Percentiles rank a stretch among this genome's conserved stretches.
Evolutionary conservation across 2,888 invertebrate species (phyloP).

Genomic region (Seladonia tumulorum): DNA sequence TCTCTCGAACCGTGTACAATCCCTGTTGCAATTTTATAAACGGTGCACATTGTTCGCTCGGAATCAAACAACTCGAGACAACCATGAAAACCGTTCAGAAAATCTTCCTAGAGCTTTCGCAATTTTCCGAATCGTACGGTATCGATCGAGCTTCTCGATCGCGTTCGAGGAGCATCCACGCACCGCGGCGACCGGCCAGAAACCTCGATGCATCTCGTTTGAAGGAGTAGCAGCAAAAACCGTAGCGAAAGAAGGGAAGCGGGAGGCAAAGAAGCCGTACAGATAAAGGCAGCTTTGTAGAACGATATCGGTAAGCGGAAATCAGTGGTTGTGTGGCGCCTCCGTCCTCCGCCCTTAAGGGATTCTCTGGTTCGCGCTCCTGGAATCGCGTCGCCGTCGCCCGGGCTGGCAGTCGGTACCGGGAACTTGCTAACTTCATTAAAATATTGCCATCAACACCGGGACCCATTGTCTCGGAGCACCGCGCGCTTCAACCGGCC

Average conservation of each 20-base stretch:
- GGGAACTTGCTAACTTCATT: conserved; percentile 78
- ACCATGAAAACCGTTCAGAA: not conserved
- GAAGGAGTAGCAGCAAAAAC: not conserved
- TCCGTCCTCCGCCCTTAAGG: conserved; percentile 63
- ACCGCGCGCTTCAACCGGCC: conserved; percentile 56
- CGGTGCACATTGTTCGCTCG: too few species aligned
- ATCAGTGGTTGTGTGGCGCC: conserved; percentile 82
- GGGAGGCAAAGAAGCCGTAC: conserved; percentile 44
- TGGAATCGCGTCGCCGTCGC: conserved; percentile 71
- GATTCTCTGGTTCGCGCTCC: conserved; percentile 68
- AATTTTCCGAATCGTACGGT: not conserved
- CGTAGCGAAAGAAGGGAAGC: not conserved
- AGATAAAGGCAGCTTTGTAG: conserved; percentile 82
- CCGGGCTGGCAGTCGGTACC: conserved; percentile 64
- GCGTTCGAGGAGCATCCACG: not conserved
- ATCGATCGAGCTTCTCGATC: not conserved
- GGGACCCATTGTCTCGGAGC: conserved; percentile 69
- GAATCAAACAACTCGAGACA: too few species aligned
- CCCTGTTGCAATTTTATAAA: not conserved
- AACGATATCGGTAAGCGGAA: conserved; percentile 82
- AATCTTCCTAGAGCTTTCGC: not conserved
- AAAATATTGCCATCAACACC: conserved; percentile 77
- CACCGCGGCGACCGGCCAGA: not conserved
- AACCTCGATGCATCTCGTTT: not conserved
- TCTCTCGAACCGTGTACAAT: not conserved